Evolutionary conservation across 2,797 vertebrate genomes (phyloP).

Genomic region (Chaunax sp.): DNA sequence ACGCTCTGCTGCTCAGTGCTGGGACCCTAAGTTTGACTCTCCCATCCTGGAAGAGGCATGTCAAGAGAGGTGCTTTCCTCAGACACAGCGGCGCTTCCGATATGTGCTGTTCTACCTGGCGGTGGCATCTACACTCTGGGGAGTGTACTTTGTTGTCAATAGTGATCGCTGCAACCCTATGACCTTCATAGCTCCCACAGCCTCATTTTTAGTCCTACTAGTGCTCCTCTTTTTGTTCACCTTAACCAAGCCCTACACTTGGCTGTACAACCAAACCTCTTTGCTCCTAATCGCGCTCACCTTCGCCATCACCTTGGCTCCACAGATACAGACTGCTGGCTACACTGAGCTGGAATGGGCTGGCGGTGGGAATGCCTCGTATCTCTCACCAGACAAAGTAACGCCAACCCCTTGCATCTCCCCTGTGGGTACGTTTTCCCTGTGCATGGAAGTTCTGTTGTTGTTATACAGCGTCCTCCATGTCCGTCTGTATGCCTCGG

Average conservation of each 20-base stretch:
- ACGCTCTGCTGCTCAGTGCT: constrained; percentile 94
- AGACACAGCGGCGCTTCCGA: constrained; percentile 93
- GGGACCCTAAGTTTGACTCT: constrained; percentile 98
- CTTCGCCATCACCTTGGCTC: constrained; percentile 90
- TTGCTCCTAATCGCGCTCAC: constrained; percentile 89
- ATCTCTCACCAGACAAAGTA: constrained; percentile 7
- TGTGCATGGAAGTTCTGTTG: constrained; percentile 94
- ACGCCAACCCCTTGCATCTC: constrained; percentile 86
- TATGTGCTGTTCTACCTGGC: constrained; percentile 95
- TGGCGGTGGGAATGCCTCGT: constrained; percentile 62
- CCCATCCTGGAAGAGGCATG: constrained; percentile 94
- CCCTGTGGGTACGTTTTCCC: constrained; percentile 94
- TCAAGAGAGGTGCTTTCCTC: constrained; percentile 95
- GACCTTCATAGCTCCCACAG: constrained; percentile 87
- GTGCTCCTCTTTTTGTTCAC: constrained; percentile 91
- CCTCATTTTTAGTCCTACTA: constrained; percentile 88
- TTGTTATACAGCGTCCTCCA: constrained; percentile 96
- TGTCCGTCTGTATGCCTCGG: constrained; percentile 92
- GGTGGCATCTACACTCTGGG: constrained; percentile 90
- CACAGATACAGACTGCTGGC: constrained; percentile 87
- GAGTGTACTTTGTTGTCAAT: constrained; percentile 89
- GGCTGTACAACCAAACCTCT: constrained; percentile 89
- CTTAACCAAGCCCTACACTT: constrained; percentile 88
- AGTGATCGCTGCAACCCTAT: constrained; percentile 80
- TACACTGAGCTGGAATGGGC: constrained; percentile 73